Percentiles rank a stretch among this genome's conserved stretches.
Conservation (phyloP, 2,888 invertebrate species). For the Crossocerus cetratus region DNA sequence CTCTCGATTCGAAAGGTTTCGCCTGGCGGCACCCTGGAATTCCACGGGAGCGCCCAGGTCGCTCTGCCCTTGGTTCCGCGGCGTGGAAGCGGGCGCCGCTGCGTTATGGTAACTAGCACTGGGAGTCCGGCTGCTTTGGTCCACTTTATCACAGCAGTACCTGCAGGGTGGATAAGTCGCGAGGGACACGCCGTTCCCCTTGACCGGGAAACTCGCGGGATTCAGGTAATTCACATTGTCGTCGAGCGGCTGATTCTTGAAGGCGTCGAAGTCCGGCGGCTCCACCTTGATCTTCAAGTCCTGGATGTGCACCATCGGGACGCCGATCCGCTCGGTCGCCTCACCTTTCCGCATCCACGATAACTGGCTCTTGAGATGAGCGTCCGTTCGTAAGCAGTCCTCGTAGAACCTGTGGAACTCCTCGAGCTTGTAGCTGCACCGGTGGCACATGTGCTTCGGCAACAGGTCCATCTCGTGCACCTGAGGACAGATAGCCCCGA, state of each 20-base stretch:
- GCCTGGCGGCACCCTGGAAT: background rate
- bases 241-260: constrained; percentile 48
- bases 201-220: constrained; percentile 40
- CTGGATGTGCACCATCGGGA: constrained; percentile 73
- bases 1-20: background rate
- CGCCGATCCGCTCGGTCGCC: constrained; percentile 51
- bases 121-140: constrained; percentile 40
- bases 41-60: background rate
- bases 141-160: constrained; percentile 55
- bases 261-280: constrained; percentile 60
- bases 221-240: constrained; percentile 51
- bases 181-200: constrained; percentile 38
- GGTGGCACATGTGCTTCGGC: constrained; percentile 73
- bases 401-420: constrained; percentile 73
- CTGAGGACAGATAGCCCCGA: constrained; percentile 49
- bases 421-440: constrained; percentile 72
- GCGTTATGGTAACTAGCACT: constrained; percentile 22
- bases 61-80: background rate
- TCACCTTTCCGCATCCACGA: constrained; percentile 72
- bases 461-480: constrained; percentile 73
- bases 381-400: constrained; percentile 69
- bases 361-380: constrained; percentile 68
- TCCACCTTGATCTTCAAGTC: constrained; percentile 70
- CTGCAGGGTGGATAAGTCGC: constrained; percentile 52
- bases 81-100: constrained; percentile 5